Evolutionary conservation across 2,113 vertebrate genomes (phyloP).

Genomic region (Neoarius graeffei): DNA sequence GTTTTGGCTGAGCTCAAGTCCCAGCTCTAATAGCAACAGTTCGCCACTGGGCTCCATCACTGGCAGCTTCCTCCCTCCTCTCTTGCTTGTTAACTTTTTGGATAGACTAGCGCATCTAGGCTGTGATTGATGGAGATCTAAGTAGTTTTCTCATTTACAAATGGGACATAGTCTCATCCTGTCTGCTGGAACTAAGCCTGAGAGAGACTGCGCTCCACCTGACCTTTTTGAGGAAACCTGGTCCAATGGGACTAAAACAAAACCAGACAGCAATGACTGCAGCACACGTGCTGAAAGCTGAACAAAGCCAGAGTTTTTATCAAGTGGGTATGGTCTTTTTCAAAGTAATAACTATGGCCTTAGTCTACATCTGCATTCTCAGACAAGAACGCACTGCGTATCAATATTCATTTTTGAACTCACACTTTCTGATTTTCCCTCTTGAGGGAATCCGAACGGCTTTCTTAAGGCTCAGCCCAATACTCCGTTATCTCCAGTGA

Average conservation of each 20-base stretch:
- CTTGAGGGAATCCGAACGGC: background rate
- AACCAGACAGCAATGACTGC: background rate
- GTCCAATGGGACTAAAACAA: background rate
- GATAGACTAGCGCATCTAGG: constrained; percentile 3
- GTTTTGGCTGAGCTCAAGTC: no score
- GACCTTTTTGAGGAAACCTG: background rate
- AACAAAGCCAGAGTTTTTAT: background rate
- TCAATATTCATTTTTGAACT: constrained; percentile 16
- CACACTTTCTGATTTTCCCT: constrained; percentile 8
- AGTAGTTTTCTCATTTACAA: constrained; percentile 68
- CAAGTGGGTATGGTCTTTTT: background rate
- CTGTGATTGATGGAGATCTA: constrained; percentile 64
- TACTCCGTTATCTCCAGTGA: constrained; percentile 1
- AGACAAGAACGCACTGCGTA: background rate
- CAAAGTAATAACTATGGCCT: background rate
- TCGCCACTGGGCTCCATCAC: background rate
- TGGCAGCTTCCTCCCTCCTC: constrained; percentile 52
- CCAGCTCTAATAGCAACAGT: no score
- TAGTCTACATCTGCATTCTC: constrained; percentile 16
- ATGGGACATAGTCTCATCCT: constrained; percentile 67
- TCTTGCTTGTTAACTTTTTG: constrained; percentile 65
- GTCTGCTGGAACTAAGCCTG: constrained; percentile 65
- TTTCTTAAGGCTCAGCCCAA: background rate
- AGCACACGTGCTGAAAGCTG: background rate
- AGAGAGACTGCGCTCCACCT: constrained; percentile 15